Conservation (phyloP, 2,797 vertebrate species). For the Anomalospiza imberbis region DNA sequence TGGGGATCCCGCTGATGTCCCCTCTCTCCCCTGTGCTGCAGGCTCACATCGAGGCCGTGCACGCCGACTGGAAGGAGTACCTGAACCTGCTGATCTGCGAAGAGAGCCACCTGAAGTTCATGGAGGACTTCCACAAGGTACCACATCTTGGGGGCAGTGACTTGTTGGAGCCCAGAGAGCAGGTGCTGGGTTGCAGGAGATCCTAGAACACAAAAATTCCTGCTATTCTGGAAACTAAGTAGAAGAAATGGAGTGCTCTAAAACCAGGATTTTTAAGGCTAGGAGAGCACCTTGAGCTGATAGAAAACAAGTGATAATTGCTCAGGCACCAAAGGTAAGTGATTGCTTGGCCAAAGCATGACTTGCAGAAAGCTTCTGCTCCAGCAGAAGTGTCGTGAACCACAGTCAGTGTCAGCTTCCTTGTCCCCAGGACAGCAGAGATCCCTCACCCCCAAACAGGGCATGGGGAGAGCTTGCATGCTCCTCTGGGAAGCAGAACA, state of each 20-base stretch:
- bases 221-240: neutral
- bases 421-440: neutral
- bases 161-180: accelerated
- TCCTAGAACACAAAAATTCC: too few relatives aligned
- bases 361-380: neutral
- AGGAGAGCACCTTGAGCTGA: neutral
- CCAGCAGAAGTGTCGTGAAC: neutral
- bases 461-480: accelerated
- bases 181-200: neutral
- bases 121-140: conserved; percentile 98
- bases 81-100: conserved; percentile 98
- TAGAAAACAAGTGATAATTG: neutral
- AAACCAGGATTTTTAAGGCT: neutral
- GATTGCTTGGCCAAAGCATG: neutral
- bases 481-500: neutral
- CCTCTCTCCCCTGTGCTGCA: conserved; percentile 11
- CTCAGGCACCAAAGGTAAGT: neutral
- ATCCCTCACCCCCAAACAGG: neutral
- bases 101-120: conserved; percentile 96
- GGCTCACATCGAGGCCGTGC: conserved; percentile 95
- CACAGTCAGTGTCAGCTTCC: accelerated
- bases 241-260: neutral
- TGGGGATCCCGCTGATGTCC: accelerated
- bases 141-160: accelerated
- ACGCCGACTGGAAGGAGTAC: conserved; percentile 97